Base-by-base conservation (phyloP, 2,113 vertebrate species). In the Illadopsis cleaveri region DNA sequence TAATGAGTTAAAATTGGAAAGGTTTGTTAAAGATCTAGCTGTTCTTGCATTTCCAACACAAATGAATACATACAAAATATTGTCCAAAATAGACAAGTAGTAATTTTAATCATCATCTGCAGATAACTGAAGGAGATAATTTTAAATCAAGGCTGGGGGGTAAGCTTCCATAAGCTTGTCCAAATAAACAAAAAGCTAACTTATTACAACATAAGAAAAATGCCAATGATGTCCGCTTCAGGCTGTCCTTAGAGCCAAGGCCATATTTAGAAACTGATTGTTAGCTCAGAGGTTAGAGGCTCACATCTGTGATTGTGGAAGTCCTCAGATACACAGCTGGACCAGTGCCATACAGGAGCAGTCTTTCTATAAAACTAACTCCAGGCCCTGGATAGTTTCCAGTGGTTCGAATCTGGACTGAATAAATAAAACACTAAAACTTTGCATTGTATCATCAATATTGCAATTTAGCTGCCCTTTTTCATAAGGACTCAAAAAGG, bases 401-500 rank as follows among this genome's bases (percentile, higher is more conserved):
- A 85, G 42, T 2, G 27, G 12, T 22, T 82, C 0, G 0, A 71
- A 44, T 38, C 6, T 28, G 17, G 4, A 51, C 35, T 6, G 1
- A 6, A 24, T 81, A 48, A 70, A 73, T 19, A 72, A 79, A 69
- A 25, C 42, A 69, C 19, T 65, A 65, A 70, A 77, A 57, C 5
- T 31, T 69, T 30, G 35, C 8, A 48, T 7, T 38, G 1, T 54
- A 23, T 47, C 23, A n/a, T 33, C 40, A 75, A 9, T 17, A 9
- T 0, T 17, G 33, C 2, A 38, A 11, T 84, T 54, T 38, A 53
- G 4, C 6, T 64, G 20, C 6, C 21, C 13, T 56, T 12, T 30
- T 51, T 20, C 20, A 68, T 64, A 48, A 75, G 48, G 19, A 10
- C 10, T 70, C 10, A 19, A 54, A 77, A 45, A 17, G 3, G 27